Percentiles rank a stretch among this genome's conserved stretches.
Evolutionary conservation across 2,797 vertebrate genomes (phyloP).

Genomic region (Eulemur coronatus): DNA sequence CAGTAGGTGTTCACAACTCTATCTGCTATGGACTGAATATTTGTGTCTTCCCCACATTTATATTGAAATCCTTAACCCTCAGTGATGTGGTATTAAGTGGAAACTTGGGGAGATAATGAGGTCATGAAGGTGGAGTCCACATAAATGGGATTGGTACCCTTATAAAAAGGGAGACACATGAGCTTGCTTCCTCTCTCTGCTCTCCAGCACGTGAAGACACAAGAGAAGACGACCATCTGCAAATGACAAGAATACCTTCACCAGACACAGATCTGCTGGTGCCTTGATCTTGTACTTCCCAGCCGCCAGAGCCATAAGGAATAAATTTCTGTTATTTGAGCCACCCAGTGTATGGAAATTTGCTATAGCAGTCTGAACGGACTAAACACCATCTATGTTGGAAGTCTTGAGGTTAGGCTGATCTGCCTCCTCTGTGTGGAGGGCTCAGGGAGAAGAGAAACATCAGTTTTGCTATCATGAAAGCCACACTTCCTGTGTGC

Average conservation of each 20-base stretch:
- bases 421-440: not conserved
- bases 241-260: not conserved
- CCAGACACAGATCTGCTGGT: not conserved
- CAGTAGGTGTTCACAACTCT: not conserved
- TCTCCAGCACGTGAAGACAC: not conserved
- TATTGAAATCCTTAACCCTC: not conserved
- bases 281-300: not conserved
- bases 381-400: not conserved
- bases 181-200: not conserved
- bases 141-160: not conserved
- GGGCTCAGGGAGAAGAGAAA: not conserved
- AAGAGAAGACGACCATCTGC: not conserved
- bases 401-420: not conserved
- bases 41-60: not conserved
- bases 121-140: not conserved
- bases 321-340: not conserved
- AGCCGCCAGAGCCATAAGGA: not conserved
- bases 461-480: not conserved
- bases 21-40: not conserved
- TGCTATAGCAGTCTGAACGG: not conserved
- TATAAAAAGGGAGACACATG: not conserved
- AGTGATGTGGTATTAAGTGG: not conserved
- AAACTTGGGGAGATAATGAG: not conserved
- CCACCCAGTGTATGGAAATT: not conserved
- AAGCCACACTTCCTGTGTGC: not conserved